These are phyloP conservation scores for Lynx canadensis DNA, from an alignment of 2,113 vertebrate genomes.

Conservation along the genomic window DNA sequence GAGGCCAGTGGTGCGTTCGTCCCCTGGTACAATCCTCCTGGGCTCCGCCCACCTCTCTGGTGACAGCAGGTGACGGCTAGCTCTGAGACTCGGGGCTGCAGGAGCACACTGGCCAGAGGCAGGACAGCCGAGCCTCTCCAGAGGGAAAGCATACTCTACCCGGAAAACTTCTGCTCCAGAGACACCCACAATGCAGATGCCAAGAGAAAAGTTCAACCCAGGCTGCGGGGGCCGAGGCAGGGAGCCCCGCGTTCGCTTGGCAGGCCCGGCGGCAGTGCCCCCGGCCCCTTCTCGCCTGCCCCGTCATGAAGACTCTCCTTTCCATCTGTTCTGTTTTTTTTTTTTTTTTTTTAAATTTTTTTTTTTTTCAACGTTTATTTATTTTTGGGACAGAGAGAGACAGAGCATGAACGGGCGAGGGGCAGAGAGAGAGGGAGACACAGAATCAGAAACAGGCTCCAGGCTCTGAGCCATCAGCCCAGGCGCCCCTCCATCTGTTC, in stretches of 20 bases:
- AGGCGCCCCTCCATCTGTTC: no score
- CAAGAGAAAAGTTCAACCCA: neutral
- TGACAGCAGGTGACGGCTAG: neutral
- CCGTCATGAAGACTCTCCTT: fast-evolving
- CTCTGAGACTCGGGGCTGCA: neutral
- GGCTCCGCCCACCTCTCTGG: neutral
- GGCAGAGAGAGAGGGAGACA: no score
- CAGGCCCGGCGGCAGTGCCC: fast-evolving
- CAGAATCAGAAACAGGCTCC: no score
- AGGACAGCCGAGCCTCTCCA: neutral
- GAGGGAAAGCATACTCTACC: neutral
- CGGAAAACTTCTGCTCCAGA: neutral
- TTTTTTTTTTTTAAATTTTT: no score
- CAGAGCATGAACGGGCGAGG: no score
- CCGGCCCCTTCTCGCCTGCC: neutral
- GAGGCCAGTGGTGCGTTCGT: neutral
- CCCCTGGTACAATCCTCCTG: neutral
- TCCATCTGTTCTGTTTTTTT: neutral
- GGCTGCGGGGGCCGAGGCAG: neutral
- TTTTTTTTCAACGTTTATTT: no score
- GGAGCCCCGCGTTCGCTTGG: fast-evolving
- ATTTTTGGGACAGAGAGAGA: no score
- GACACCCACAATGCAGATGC: neutral
- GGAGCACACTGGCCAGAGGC: neutral
- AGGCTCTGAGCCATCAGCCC: no score